Evolutionary conservation across 2,888 invertebrate species (phyloP).

Genomic region (Patella ulyssiponensis): DNA sequence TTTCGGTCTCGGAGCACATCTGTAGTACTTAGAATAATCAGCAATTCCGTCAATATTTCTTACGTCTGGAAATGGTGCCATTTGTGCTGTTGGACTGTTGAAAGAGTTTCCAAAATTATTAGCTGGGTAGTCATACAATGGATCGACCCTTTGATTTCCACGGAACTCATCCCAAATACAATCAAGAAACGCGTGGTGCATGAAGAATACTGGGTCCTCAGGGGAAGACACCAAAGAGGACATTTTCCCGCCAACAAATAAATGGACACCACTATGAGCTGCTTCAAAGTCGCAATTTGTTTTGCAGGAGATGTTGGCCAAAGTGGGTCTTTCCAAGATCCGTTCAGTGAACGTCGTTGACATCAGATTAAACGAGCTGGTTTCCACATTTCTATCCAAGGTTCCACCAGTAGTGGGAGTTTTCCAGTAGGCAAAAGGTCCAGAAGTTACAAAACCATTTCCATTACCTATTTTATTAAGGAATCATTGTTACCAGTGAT

Average conservation of each 20-base stretch:
- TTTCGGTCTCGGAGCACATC: neutral
- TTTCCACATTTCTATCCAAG: neutral
- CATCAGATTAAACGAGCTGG: neutral
- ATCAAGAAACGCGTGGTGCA: constrained; percentile 6
- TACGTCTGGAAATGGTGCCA: neutral
- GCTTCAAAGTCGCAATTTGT: constrained; percentile 1
- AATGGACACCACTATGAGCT: neutral
- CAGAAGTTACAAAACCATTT: neutral
- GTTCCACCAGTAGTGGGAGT: neutral
- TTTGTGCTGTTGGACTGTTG: neutral
- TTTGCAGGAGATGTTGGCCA: constrained; percentile 1
- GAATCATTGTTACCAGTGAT: too few species aligned
- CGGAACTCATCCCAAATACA: neutral
- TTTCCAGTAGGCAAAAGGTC: neutral
- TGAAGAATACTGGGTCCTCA: constrained; percentile 2
- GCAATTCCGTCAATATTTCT: neutral
- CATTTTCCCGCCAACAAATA: neutral
- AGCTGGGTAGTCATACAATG: neutral
- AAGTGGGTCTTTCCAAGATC: neutral
- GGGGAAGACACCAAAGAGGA: neutral
- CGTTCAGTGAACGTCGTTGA: neutral
- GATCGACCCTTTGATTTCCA: neutral
- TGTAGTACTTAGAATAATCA: neutral
- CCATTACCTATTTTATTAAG: neutral
- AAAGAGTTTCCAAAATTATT: neutral